Conservation (phyloP, 2,888 invertebrate species). For the Lamellibrachia satsuma region DNA sequence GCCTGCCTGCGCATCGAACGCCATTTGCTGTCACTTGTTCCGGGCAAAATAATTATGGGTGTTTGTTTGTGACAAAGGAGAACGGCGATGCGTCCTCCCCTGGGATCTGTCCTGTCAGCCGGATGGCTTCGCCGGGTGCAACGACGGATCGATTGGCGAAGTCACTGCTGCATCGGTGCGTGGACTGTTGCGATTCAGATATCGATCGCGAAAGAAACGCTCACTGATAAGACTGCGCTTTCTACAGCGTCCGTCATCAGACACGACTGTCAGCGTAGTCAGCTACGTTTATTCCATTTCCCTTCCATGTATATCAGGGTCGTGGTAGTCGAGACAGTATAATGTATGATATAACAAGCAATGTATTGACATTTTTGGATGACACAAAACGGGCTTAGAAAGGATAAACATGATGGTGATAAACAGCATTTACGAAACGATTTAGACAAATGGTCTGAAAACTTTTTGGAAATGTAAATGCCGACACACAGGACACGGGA, state of each 20-base stretch:
- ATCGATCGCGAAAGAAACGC: neutral
- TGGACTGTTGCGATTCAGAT: neutral
- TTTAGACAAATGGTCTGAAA: no score
- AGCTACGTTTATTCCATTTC: neutral
- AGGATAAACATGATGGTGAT: no score
- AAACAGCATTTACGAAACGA: no score
- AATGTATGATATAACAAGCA: no score
- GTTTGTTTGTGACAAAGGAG: slow-evolving; percentile 3
- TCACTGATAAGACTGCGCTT: neutral
- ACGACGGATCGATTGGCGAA: neutral
- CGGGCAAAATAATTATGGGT: neutral
- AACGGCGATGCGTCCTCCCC: neutral
- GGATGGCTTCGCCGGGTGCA: neutral
- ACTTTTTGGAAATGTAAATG: no score
- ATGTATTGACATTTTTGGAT: no score
- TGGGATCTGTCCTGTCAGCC: neutral
- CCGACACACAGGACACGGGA: no score
- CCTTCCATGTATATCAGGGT: neutral
- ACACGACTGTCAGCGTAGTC: neutral
- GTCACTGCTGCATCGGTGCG: neutral
- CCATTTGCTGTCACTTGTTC: slow-evolving; percentile 17
- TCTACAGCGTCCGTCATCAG: neutral
- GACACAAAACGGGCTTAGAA: no score
- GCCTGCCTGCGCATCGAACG: neutral
- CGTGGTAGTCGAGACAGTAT: no score